phyloP scores from a whole-genome alignment of 2,797 vertebrate genomes.

The Gila robusta region DNA sequence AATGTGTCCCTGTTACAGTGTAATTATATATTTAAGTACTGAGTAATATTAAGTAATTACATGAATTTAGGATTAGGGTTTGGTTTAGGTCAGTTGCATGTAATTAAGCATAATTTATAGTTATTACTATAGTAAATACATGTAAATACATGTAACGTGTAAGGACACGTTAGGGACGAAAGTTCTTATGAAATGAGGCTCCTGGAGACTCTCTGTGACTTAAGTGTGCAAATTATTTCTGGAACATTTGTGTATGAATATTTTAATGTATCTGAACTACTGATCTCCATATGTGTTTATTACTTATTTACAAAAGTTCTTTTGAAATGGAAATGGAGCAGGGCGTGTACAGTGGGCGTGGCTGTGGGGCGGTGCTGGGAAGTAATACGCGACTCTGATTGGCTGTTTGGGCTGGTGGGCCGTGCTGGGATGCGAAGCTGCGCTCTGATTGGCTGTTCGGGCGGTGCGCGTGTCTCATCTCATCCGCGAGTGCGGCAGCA shows the following conservation, averaged over 20 bases:
- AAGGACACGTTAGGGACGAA: too few relatives aligned
- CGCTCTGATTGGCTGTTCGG: slow-evolving; percentile 72
- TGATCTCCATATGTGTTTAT: neutral
- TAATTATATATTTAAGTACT: too few relatives aligned
- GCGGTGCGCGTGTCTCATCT: slow-evolving; percentile 37
- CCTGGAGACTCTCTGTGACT: too few relatives aligned
- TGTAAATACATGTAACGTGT: too few relatives aligned
- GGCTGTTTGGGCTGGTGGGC: slow-evolving; percentile 65
- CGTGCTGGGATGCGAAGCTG: slow-evolving; percentile 56
- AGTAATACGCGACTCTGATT: slow-evolving; percentile 68
- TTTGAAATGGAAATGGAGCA: neutral
- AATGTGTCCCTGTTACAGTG: too few relatives aligned
- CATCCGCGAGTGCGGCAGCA: slow-evolving; percentile 51
- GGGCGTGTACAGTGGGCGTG: slow-evolving; percentile 55
- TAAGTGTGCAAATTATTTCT: neutral
- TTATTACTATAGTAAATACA: too few relatives aligned
- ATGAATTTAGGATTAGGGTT: too few relatives aligned
- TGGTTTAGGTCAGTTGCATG: too few relatives aligned
- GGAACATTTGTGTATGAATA: neutral
- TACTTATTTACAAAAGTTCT: neutral
- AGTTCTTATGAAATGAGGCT: too few relatives aligned
- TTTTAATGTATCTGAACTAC: neutral
- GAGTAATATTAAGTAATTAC: too few relatives aligned
- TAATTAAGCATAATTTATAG: too few relatives aligned
- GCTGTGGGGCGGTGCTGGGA: slow-evolving; percentile 55